Evolutionary conservation across 2,113 vertebrate species (phyloP), one percentile per base, ranked within the genome.

Genomic region (Triplophysa rosa): DNA sequence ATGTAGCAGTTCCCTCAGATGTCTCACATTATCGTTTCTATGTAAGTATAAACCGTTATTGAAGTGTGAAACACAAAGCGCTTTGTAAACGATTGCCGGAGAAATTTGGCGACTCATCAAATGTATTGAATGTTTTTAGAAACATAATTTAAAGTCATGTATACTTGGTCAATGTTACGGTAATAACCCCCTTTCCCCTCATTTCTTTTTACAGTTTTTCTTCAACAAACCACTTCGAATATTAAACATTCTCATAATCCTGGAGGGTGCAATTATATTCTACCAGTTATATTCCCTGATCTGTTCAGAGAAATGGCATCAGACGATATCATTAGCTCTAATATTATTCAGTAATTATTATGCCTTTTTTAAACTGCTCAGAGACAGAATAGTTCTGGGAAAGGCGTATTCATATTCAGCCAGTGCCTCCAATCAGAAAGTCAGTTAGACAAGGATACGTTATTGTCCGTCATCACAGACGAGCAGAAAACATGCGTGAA

Each of bases 311-410:
- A 99, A 98, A 89, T 99, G 98, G 97, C 96, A 99, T 90, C 98
- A 99, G 89, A 98, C 94, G 0, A 96, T 99, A 92, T 99, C 98
- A 0, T 89, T 99, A 90, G 97, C 96, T 0, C 92, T 99, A 86
- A 99, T 99, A 84, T 96, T 99, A 87, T 98, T 99, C 94, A 98
- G 97, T 91, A 99, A 99, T 91, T 99, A 99, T 87, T 97, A 98
- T 4, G 95, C 96, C 89, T 98, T 99, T 90, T 99, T 98, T 92
- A 98, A 97, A 87, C 94, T 99, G 83, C 95, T 99, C 76, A 93
- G 98, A 87, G 98, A 99, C 94, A 94, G 98, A 54, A 95, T 99
- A 84, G 97, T 99, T 70, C 81, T 99, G 79, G 97, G 98, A 71
- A 98, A 98, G 86, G 98, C 98, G 7, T 99, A 98, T 85, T 94